These are phyloP conservation scores for Meiosimyza platycephala DNA, from an alignment of 2,888 invertebrate genomes.

Conservation along the genomic window DNA sequence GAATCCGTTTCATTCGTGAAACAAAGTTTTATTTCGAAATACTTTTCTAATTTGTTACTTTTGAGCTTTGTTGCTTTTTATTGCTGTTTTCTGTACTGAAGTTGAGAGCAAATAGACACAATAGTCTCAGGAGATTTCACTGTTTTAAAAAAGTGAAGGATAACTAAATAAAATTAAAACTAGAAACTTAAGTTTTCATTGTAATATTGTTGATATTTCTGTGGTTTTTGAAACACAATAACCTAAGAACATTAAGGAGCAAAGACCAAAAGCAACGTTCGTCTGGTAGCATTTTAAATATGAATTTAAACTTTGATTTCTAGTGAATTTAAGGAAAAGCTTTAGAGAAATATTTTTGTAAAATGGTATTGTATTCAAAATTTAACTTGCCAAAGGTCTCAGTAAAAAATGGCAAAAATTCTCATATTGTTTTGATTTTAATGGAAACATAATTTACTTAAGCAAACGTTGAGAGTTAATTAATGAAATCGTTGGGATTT, in stretches of 20 bases:
- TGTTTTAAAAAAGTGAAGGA: constrained; percentile 7
- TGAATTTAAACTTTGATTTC: not conserved
- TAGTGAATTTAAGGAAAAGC: too few relatives aligned
- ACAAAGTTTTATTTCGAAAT: constrained; percentile 20
- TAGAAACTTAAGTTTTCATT: not conserved
- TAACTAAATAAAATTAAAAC: constrained; percentile 18
- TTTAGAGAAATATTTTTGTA: too few relatives aligned
- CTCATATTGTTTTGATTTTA: too few relatives aligned
- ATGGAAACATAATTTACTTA: too few relatives aligned
- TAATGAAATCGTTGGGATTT: too few relatives aligned
- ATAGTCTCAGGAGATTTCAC: constrained; percentile 1
- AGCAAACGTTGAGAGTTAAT: too few relatives aligned
- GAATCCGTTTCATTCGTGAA: not conserved
- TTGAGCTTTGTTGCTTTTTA: not conserved
- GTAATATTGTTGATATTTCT: constrained; percentile 2
- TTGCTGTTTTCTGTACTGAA: constrained; percentile 3
- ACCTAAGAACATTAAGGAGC: not conserved
- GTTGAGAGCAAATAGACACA: not conserved
- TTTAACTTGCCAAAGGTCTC: too few relatives aligned
- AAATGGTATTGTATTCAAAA: too few relatives aligned
- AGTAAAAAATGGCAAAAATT: too few relatives aligned
- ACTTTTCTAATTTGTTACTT: constrained; percentile 27
- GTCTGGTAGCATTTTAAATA: not conserved
- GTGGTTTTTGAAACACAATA: not conserved
- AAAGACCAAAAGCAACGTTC: not conserved